Evolutionary conservation across 2,113 vertebrate genomes (phyloP).

Genomic region (Egretta garzetta): DNA sequence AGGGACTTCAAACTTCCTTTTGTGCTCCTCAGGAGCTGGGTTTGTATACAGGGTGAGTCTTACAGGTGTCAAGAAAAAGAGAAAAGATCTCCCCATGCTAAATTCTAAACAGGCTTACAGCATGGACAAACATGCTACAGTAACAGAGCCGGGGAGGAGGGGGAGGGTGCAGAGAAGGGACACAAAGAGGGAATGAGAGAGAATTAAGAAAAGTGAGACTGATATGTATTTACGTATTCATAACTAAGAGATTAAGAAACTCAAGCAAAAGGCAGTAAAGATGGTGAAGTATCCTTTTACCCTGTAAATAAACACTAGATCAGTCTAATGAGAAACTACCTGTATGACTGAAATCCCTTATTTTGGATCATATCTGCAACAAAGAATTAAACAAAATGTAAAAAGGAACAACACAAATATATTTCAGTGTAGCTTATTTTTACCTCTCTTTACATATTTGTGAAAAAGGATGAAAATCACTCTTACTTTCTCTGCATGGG

Average conservation of each 20-base stretch:
- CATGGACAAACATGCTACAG: background rate
- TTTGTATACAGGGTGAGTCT: background rate
- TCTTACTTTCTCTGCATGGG: background rate
- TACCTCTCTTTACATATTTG: background rate
- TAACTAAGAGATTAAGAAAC: background rate
- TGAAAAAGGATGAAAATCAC: background rate
- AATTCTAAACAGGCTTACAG: background rate
- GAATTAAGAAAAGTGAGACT: background rate
- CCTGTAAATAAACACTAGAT: background rate
- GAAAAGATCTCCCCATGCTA: rapidly evolving
- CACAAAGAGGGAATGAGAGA: rapidly evolving
- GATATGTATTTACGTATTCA: background rate
- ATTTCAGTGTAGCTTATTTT: background rate
- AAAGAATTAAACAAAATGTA: background rate
- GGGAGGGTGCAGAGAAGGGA: too few relatives aligned
- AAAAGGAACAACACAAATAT: background rate
- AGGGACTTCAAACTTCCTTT: background rate
- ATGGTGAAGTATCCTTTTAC: background rate
- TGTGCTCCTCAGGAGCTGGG: rapidly evolving
- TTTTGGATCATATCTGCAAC: background rate
- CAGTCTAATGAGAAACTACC: background rate
- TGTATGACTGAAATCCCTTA: background rate
- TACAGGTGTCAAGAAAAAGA: background rate
- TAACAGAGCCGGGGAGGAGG: rapidly evolving
- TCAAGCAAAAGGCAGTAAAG: background rate